Percentiles rank a stretch among this genome's conserved stretches.
These are phyloP conservation scores for Sanderia malayensis DNA, from an alignment of 30 jellyfish, hydroid and myxozoan genomes.

Conservation along the genomic window DNA sequence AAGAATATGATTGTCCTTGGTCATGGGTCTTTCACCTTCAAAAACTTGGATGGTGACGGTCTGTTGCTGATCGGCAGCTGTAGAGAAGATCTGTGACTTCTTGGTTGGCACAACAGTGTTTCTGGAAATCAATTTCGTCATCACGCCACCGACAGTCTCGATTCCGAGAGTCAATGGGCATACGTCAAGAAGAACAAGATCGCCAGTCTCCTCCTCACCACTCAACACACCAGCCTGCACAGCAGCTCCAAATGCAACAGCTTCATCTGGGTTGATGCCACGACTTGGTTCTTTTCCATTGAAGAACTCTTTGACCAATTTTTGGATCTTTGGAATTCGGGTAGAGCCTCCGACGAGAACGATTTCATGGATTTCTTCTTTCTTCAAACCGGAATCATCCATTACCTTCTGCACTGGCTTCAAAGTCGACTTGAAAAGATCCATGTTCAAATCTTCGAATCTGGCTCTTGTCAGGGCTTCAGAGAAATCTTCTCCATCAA, in stretches of 20 bases:
- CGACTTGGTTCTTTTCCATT: conserved; percentile 97
- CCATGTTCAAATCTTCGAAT: conserved; percentile 90
- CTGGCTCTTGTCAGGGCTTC: conserved; percentile 98
- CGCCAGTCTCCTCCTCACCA: conserved; percentile 99
- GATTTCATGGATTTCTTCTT: conserved; percentile 84
- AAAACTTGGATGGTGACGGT: conserved; percentile 98
- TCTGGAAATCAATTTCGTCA: conserved; percentile 98
- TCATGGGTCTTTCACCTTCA: conserved; percentile 99
- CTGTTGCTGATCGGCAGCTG: conserved; percentile 99
- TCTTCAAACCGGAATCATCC: conserved; percentile 93
- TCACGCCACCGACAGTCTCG: conserved; percentile 99
- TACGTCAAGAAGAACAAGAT: conserved; percentile 95
- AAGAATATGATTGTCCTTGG: conserved; percentile 94
- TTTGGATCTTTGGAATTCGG: conserved; percentile 97
- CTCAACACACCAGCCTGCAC: conserved; percentile 99
- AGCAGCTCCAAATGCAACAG: conserved; percentile 99
- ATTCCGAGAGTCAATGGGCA: conserved; percentile 98
- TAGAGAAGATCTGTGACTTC: conserved; percentile 97
- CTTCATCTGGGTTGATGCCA: conserved; percentile 99
- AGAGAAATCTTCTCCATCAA: conserved; percentile 98
- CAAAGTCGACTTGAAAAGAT: conserved; percentile 86
- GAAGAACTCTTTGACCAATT: conserved; percentile 79
- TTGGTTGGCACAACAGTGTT: conserved; percentile 99
- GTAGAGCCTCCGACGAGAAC: conserved; percentile 99
- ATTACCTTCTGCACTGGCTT: conserved; percentile 88